phyloP scores from a whole-genome alignment of 2,888 invertebrate species.

The Nephrotoma guestfalica region DNA sequence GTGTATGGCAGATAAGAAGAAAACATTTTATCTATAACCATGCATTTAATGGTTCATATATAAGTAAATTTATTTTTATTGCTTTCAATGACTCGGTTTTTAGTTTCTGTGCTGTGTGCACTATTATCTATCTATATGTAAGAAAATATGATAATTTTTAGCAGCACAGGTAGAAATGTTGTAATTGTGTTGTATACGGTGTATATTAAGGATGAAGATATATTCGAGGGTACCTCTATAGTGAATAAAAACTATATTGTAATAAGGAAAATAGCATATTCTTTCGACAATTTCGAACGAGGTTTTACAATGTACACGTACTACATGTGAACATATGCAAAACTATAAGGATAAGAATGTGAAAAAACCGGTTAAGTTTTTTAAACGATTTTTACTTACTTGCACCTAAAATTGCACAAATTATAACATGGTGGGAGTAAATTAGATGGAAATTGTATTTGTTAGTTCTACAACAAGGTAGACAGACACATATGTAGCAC shows the following conservation, averaged over 20 bases:
- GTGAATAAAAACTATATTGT: neutral
- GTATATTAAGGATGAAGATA: neutral
- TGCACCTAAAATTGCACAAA: neutral
- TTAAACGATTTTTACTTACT: neutral
- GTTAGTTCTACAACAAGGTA: neutral
- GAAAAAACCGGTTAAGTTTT: neutral
- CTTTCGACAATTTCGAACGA: neutral
- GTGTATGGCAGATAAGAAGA: neutral
- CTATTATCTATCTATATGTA: neutral
- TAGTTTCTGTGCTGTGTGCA: neutral
- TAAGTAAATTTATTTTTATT: neutral
- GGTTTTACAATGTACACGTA: neutral
- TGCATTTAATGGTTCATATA: neutral
- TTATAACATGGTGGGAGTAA: neutral
- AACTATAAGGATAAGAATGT: neutral
- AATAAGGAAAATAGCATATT: neutral
- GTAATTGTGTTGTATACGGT: neutral
- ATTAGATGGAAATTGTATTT: neutral
- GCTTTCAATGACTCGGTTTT: neutral
- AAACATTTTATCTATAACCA: neutral
- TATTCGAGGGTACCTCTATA: neutral
- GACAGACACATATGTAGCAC: no score
- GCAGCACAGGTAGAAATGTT: neutral
- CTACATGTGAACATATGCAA: neutral
- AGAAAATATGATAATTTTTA: neutral